These are phyloP conservation scores for Cacoxenus indagator DNA, from an alignment of 2,888 invertebrate species.

Conservation along the genomic window DNA sequence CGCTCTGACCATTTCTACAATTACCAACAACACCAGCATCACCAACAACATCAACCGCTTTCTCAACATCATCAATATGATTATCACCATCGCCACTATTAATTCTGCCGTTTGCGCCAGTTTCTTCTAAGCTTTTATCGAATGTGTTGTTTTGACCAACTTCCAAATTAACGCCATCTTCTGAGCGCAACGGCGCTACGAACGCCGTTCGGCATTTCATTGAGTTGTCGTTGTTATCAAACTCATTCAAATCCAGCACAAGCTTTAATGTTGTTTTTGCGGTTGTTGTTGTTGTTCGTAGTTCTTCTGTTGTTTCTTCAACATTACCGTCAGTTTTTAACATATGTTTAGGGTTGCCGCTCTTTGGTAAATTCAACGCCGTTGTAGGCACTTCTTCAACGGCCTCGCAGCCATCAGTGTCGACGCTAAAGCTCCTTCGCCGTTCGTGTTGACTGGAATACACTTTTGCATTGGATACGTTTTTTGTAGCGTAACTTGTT, in stretches of 20 bases:
- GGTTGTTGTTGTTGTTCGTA: slow-evolving; percentile 22
- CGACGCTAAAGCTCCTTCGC: slow-evolving; percentile 1
- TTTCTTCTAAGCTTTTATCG: slow-evolving; percentile 19
- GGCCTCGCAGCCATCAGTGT: neutral
- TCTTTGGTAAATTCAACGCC: too few relatives aligned
- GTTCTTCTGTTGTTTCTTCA: slow-evolving; percentile 6
- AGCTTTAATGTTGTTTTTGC: slow-evolving; percentile 43
- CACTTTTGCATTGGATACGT: slow-evolving; percentile 18
- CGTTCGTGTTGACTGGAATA: slow-evolving; percentile 15
- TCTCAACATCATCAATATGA: slow-evolving; percentile 35
- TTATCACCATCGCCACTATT: slow-evolving; percentile 36
- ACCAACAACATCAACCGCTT: neutral
- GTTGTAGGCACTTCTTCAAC: too few relatives aligned
- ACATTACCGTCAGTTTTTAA: slow-evolving; percentile 5
- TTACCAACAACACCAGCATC: neutral
- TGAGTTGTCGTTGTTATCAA: too few relatives aligned
- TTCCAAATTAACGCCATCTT: slow-evolving; percentile 24
- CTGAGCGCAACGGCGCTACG: neutral
- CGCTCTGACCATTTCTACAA: slow-evolving; percentile 2
- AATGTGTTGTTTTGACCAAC: slow-evolving; percentile 46
- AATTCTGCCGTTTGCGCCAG: slow-evolving; percentile 17
- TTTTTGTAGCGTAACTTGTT: slow-evolving; percentile 47
- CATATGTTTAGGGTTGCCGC: too few relatives aligned
- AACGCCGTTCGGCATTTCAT: too few relatives aligned
- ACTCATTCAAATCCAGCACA: slow-evolving; percentile 39